These are phyloP conservation scores for Aphidius gifuensis DNA, from an alignment of 1,140 invertebrate genomes.

Conservation along the genomic window DNA sequence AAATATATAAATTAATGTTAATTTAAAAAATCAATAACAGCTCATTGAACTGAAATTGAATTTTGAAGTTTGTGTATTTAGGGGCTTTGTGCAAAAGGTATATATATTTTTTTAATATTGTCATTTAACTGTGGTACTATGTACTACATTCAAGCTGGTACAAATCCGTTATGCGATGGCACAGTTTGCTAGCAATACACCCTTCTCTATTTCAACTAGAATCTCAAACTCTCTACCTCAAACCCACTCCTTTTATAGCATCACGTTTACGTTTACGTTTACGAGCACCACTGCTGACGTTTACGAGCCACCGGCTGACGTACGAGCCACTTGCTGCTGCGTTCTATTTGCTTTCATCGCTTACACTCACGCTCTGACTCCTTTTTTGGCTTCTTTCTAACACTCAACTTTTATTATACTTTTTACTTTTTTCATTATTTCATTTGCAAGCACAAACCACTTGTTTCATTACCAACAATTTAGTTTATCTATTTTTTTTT, in stretches of 20 bases:
- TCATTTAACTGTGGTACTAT: no score
- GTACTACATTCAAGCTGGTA: slow-evolving; percentile 13
- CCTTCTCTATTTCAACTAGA: slow-evolving; percentile 31
- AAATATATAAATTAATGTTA: no score
- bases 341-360: slow-evolving; percentile 45
- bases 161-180: slow-evolving; percentile 45
- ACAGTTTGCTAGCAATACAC: slow-evolving; percentile 47
- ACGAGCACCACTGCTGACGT: slow-evolving; percentile 57
- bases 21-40: no score
- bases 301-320: slow-evolving; percentile 59
- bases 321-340: slow-evolving; percentile 57
- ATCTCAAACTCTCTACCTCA: slow-evolving; percentile 28
- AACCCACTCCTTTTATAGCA: slow-evolving; percentile 48
- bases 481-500: no score
- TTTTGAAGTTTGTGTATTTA: no score
- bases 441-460: no score
- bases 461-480: no score
- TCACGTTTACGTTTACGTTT: slow-evolving; percentile 59
- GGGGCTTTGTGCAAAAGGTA: no score
- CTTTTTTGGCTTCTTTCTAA: slow-evolving; percentile 24
- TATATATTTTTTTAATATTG: no score
- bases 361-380: slow-evolving; percentile 39
- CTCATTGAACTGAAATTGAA: no score
- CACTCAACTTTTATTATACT: slow-evolving; percentile 40
- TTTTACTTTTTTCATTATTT: slow-evolving; percentile 10